These are phyloP conservation scores for Anthoscopus minutus DNA, from an alignment of 2,113 vertebrate genomes.

Conservation along the genomic window DNA sequence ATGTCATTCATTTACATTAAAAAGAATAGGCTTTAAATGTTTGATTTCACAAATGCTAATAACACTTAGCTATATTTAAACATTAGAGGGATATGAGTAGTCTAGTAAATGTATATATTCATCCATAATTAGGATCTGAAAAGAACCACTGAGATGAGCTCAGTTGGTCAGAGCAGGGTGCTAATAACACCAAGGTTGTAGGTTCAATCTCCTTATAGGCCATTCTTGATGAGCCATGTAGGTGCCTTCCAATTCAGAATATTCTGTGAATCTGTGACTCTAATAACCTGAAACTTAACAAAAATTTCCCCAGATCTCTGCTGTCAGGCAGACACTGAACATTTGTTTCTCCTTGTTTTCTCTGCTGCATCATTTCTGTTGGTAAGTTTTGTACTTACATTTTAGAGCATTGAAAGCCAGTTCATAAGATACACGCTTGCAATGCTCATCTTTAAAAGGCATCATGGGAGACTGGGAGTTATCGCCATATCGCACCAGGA, in stretches of 20 bases:
- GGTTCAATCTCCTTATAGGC: not conserved
- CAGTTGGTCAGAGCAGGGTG: not conserved
- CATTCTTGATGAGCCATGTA: not conserved
- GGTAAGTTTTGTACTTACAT: constrained; percentile 77
- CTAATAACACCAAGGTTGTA: not conserved
- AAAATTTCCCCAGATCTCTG: not conserved
- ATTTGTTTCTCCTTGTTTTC: not conserved
- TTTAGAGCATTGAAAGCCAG: constrained; percentile 86
- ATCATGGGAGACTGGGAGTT: not conserved
- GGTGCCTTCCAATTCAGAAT: not conserved
- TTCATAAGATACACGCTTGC: constrained; percentile 70
- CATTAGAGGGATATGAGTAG: not conserved
- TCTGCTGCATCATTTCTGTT: not conserved
- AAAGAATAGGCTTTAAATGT: not conserved
- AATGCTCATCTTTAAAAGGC: constrained; percentile 65
- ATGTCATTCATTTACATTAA: not conserved
- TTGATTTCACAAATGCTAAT: not conserved
- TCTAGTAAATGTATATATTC: not conserved
- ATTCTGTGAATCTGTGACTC: not conserved
- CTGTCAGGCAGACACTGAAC: not conserved
- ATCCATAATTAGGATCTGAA: not conserved
- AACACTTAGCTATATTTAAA: not conserved
- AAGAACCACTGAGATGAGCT: not conserved
- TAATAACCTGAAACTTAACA: not conserved
- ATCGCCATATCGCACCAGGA: constrained; percentile 73